Base-by-base conservation (phyloP, 2,113 vertebrate genomes). In the Ammospiza nelsoni region DNA sequence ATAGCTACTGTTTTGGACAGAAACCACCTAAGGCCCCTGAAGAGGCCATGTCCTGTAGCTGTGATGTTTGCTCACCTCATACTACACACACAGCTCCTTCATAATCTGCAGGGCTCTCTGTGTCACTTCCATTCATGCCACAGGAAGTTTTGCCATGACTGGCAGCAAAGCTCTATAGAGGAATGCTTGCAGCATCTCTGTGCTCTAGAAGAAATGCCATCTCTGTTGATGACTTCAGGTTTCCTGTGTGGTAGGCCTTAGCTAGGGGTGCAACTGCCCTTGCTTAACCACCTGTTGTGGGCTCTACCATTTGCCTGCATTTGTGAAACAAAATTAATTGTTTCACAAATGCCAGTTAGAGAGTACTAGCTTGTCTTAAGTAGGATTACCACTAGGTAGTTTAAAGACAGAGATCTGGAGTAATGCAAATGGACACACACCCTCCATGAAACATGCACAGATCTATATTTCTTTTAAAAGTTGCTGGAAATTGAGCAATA, bases 391-490 rank as follows among this genome's bases (percentile, higher is more conserved):
- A 13, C 77, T 41, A 44, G 33, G 41, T 5, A 29, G 9, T 92
- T 97, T 94, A 95, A 97, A 95, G 91, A 87, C 35, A 74, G 86
- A 89, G 69, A 71, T n/a, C 74, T 94, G 81, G 59, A 95, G 71
- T 95, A 97, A 94, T 93, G 95, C 82, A 95, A 94, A 92, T 88
- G 52, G 91, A 84, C 68, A 69, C 33, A 15, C 89, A 92, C 86
- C 79, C 79, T 94, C 94, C 66, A 76, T 97, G 94, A 97, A 94
- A 91, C 72, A 89, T 63, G 39, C 35, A 88, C 25, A 66, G 83
- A 73, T 91, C 33, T 97, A 51, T 95, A 96, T 96, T 96, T 97
- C 79, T 93, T 93, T 21, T 9, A 92, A 93, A 72, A 90, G 71
- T 91, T 92, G 86, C 93, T 90, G 65, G 59, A 78, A 94, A 94